Evolutionary conservation across 2,888 invertebrate species (phyloP).

Genomic region (Cistogaster globosa): DNA sequence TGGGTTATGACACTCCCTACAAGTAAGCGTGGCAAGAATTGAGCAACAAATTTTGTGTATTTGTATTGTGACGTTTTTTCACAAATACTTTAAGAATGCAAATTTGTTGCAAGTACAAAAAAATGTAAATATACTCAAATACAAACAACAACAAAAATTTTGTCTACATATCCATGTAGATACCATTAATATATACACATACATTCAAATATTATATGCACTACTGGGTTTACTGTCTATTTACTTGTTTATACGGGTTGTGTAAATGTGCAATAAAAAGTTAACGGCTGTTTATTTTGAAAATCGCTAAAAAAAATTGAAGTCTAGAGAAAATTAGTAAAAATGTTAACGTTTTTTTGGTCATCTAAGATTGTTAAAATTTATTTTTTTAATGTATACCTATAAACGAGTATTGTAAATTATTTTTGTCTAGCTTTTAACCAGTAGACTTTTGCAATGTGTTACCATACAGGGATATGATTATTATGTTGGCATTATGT

Average conservation of each 20-base stretch:
- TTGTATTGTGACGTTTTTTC: background rate
- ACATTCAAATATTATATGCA: background rate
- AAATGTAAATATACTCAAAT: background rate
- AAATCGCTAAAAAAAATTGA: conserved; percentile 14
- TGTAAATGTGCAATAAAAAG: conserved; percentile 33
- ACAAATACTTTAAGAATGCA: conserved; percentile 37
- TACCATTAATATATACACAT: background rate
- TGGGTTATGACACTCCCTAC: conserved; percentile 43
- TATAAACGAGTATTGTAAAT: background rate
- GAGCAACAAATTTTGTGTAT: conserved; percentile 29
- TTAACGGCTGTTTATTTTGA: conserved; percentile 6
- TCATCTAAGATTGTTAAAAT: conserved; percentile 3
- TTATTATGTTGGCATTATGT: background rate
- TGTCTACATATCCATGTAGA: background rate
- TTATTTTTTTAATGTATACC: background rate
- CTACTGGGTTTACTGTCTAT: conserved; percentile 28
- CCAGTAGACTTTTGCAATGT: conserved; percentile 12
- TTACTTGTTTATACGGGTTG: conserved; percentile 31
- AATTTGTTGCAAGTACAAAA: conserved; percentile 25
- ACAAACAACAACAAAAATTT: background rate
- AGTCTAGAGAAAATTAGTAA: conserved; percentile 12
- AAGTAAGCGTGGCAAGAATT: background rate
- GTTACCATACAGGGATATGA: conserved; percentile 23
- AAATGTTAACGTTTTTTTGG: conserved; percentile 14
- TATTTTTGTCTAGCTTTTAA: conserved; percentile 1